Conservation (phyloP, 2,888 invertebrate species). For the Mesoligia furuncula region DNA sequence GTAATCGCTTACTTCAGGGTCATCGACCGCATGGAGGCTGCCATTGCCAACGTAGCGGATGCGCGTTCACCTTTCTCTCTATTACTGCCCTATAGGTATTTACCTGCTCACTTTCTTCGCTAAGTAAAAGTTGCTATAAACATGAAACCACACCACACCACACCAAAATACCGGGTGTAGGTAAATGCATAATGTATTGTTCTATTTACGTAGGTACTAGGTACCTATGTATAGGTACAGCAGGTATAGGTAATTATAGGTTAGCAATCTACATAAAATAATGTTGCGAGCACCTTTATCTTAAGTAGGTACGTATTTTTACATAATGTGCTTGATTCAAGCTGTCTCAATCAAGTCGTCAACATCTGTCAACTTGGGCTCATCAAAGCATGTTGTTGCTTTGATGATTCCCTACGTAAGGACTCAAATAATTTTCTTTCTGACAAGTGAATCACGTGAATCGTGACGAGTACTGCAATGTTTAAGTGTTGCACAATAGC, state of each 20-base stretch:
- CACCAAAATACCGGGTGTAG: neutral
- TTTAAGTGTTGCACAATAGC: neutral
- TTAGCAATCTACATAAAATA: neutral
- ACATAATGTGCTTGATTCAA: neutral
- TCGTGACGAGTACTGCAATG: neutral
- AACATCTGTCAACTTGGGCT: neutral
- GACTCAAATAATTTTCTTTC: neutral
- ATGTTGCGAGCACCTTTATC: neutral
- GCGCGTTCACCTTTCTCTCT: conserved; percentile 85
- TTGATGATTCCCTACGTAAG: neutral
- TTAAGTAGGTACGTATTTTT: neutral
- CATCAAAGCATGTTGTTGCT: neutral
- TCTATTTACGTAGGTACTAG: neutral
- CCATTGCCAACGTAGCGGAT: conserved; percentile 84
- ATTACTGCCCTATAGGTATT: conserved; percentile 80
- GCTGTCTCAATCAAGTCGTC: neutral
- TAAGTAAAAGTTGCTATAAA: conserved; percentile 64
- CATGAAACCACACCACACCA: conserved; percentile 6
- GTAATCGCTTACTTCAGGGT: conserved; percentile 85
- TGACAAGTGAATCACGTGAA: neutral
- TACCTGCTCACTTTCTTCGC: conserved; percentile 72
- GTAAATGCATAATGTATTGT: neutral
- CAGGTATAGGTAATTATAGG: neutral
- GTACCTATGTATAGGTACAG: neutral
- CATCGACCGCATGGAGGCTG: conserved; percentile 88